Conservation (phyloP, 2,888 invertebrate species). For the Bombyx huttoni region DNA sequence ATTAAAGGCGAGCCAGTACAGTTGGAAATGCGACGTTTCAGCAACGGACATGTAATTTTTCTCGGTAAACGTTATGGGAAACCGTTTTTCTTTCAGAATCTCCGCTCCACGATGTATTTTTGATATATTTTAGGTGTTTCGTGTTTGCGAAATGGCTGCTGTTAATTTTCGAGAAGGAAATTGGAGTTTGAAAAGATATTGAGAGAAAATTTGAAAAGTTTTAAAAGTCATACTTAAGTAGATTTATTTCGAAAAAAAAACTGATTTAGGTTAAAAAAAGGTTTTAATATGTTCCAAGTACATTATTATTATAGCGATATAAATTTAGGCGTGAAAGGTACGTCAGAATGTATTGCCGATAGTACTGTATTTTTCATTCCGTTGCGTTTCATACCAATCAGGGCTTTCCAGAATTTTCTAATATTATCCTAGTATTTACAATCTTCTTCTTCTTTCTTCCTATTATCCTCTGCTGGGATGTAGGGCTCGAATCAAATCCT, state of each 20-base stretch:
- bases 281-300: not conserved
- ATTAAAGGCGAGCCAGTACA: not conserved
- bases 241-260: not conserved
- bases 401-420: no score
- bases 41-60: conserved; percentile 28
- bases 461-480: no score
- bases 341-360: no score
- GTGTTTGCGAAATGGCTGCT: not conserved
- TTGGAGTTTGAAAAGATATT: not conserved
- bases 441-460: no score
- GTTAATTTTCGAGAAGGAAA: not conserved
- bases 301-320: no score
- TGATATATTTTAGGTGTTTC: conserved; percentile 1
- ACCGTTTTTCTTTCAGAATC: conserved; percentile 36
- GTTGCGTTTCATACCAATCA: no score
- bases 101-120: conserved; percentile 1
- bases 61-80: conserved; percentile 52
- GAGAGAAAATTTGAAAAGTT: not conserved
- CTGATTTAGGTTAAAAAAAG: not conserved
- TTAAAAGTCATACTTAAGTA: not conserved
- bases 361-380: no score
- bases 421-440: no score
- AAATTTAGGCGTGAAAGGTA: no score
- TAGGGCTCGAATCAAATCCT: no score
- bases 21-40: conserved; percentile 6